Percentiles rank a stretch among this genome's conserved stretches.
Evolutionary conservation across 2,888 invertebrate species (phyloP).

Genomic region (Tiliacea citrago): DNA sequence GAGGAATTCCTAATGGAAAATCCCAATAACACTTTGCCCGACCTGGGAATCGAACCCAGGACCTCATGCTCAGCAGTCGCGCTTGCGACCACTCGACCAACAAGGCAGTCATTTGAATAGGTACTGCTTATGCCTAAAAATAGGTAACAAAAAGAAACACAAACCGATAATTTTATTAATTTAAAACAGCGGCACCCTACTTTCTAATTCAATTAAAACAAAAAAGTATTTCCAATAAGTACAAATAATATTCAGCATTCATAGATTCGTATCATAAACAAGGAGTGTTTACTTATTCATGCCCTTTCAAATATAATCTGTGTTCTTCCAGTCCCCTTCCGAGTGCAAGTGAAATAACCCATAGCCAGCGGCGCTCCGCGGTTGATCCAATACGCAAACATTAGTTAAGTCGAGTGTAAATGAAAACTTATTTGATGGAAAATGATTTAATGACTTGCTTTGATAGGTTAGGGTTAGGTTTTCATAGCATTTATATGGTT

Average conservation of each 20-base stretch:
- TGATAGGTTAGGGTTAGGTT: constrained; percentile 34
- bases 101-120: too few relatives aligned
- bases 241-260: background rate
- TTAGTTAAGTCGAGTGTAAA: constrained; percentile 66
- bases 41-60: too few relatives aligned
- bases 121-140: background rate
- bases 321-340: constrained; percentile 44
- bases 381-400: constrained; percentile 65
- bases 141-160: background rate
- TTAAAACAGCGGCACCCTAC: background rate
- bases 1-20: too few relatives aligned
- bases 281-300: constrained; percentile 64
- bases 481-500: background rate
- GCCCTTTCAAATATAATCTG: constrained; percentile 55
- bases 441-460: constrained; percentile 67
- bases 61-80: too few relatives aligned
- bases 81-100: too few relatives aligned
- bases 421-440: constrained; percentile 72
- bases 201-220: background rate
- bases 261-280: constrained; percentile 52
- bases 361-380: constrained; percentile 49
- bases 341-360: constrained; percentile 56
- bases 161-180: background rate
- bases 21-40: too few relatives aligned
- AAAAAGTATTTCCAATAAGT: background rate